Evolutionary conservation across 2,888 invertebrate genomes (phyloP), one percentile per base, ranked within the genome.

Genomic region (Drosophila conformis): DNA sequence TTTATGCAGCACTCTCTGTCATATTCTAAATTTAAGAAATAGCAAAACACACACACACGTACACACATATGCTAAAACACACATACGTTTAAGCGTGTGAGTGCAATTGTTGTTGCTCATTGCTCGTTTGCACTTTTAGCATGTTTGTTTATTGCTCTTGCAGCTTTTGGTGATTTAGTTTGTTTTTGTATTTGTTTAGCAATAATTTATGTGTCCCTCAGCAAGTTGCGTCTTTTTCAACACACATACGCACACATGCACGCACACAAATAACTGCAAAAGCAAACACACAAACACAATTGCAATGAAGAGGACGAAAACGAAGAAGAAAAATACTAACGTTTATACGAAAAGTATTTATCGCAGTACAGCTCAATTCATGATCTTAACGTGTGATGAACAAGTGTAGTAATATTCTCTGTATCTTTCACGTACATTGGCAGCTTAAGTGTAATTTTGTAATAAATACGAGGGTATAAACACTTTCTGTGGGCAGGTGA

Each of bases 1-100:
- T 51, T 68, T 76, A 68, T 57, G 51, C 46, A 68, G 38, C 29
- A 52, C 54, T 48, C 51, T 62, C 59, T 62, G 78, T 83, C 87
- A 86, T 83, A 60, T 71, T 86, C 78, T 86, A 86, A 83, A 69
- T 75, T 71, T 83, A 46, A 46, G 15, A 46, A 25, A 80, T 71
- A 49, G 31, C 31, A 29, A 62, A 29, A 52, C 27, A 31, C 13
- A 21, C 7, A 33, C 7, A 33, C 21, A 51, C 11, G 25, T 31
- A 33, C 33, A 38, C 35, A 69, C 18, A 10, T 25, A 51, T 27
- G 8, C 51, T 25, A 27, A 7, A 40, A 48, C 57, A 42, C 21
- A 46, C 4, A 46, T 15, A 15, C 40, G 1, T 40, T 33, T n/a
- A 63, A 42, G 46, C 10, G 33, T 48, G 36, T 25, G 29, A 35